Evolutionary conservation across 2,113 vertebrate genomes (phyloP), one percentile per base, ranked within the genome.

Genomic region (Stegastes partitus): DNA sequence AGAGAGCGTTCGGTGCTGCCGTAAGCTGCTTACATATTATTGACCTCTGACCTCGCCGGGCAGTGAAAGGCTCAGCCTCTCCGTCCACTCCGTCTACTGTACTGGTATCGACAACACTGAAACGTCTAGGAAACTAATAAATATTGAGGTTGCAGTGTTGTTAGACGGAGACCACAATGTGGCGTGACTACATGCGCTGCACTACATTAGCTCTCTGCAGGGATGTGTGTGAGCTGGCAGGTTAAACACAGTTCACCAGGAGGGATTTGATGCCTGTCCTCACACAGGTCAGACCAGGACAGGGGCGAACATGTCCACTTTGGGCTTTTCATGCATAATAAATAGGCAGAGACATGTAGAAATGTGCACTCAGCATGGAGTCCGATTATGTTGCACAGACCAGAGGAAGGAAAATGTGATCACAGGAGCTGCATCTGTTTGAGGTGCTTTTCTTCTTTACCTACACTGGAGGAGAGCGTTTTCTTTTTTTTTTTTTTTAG

Each of bases 11-110:
- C 79, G 6, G 11, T 57, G 45, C 81, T 47, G 57, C 49, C 67
- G 6, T 87, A 90, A 91, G 87, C 87, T 63, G 87, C 89, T 93
- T 93, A 93, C 65, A 79, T 77, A 85, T 82, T 73, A 68, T 67
- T 79, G 87, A 90, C 89, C 83, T 78, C 58, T 89, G 76, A 86
- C 84, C 77, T 74, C 31, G 42, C 64, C 56, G 75, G 88, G 85
- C 88, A 86, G 84, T 83, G 75, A 87, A 92, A 83, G 82, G 82
- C 82, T 88, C 64, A 8, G 8, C 14, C 65, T 71, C 57, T 15
- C 18, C 7, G 8, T 58, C 59, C 23, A n/a, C 4, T 7, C 15
- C 2, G 14, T 25, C 34, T 73, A 58, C 83, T 78, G 69, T 58
- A 59, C 47, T 7, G 4, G 15, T 37, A 49, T 70, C 66, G 62